Conservation (phyloP, 2,888 invertebrate genomes). For the Lomographa bimaculata region DNA sequence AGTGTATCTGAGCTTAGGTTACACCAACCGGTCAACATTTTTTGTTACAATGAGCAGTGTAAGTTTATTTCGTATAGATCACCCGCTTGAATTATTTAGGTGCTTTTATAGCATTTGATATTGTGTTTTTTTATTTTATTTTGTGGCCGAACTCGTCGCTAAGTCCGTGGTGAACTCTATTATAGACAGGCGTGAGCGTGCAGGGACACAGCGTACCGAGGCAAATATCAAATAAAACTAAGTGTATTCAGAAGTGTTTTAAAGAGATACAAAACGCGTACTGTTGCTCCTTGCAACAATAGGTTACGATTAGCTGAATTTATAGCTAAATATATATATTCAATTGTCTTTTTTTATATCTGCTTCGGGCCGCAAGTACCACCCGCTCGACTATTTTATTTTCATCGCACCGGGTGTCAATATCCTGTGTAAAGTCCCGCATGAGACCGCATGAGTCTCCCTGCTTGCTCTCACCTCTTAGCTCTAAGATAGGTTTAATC, state of each 20-base stretch:
- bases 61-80: conserved; percentile 33
- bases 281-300: too few species aligned
- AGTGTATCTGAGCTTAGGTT: conserved; percentile 42
- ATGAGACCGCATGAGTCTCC: conserved; percentile 41
- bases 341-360: conserved; percentile 2
- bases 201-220: conserved; percentile 46
- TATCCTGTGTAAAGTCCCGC: conserved; percentile 36
- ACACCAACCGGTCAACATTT: conserved; percentile 28
- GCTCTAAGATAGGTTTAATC: conserved; percentile 72
- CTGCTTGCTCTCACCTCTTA: conserved; percentile 56
- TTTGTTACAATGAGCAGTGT: conserved; percentile 32
- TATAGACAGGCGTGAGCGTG: conserved; percentile 51
- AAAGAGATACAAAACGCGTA: conserved; percentile 46
- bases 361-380: conserved; percentile 1
- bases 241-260: too few species aligned
- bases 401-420: conserved; percentile 34
- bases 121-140: conserved; percentile 41
- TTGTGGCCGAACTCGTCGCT: conserved; percentile 73
- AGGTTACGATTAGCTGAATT: too few species aligned
- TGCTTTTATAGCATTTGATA: conserved; percentile 63
- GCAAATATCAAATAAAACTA: too few species aligned
- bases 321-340: too few species aligned
- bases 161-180: conserved; percentile 62
- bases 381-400: conserved; percentile 26
- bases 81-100: conserved; percentile 52